Conservation (phyloP, 1,140 invertebrate genomes). For the Drosophila asahinai region DNA sequence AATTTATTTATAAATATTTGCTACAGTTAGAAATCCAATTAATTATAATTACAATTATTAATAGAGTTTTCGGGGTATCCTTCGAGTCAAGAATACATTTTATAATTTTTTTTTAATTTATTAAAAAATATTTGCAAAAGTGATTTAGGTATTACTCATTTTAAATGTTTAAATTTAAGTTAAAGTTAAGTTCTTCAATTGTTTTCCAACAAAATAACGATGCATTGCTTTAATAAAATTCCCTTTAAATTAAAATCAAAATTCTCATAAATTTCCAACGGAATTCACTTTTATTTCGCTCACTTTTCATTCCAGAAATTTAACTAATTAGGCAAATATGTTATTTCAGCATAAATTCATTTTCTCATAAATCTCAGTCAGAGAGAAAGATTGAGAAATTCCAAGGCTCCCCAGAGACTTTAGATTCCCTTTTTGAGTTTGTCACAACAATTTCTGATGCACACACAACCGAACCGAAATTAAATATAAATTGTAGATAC, state of each 20-base stretch:
- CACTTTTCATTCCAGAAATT: background rate
- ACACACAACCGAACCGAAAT: constrained; percentile 13
- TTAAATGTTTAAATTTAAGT: too few species aligned
- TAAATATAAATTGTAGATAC: constrained; percentile 13
- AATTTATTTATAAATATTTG: constrained; percentile 2
- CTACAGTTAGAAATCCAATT: background rate
- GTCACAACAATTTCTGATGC: constrained; percentile 30
- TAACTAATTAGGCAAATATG: background rate
- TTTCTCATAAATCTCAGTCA: constrained; percentile 3
- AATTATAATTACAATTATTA: too few species aligned
- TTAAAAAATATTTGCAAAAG: too few species aligned
- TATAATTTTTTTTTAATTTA: too few species aligned
- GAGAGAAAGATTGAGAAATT: background rate
- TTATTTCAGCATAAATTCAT: constrained; percentile 4
- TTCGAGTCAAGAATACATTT: too few species aligned
- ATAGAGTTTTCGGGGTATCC: too few species aligned
- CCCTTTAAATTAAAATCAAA: background rate
- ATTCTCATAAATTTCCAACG: background rate
- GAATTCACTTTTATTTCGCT: background rate
- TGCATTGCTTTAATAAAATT: background rate
- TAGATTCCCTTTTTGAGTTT: constrained; percentile 8
- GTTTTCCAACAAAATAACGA: too few species aligned
- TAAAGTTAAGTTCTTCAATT: too few species aligned
- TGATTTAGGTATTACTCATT: too few species aligned
- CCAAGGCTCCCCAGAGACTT: constrained; percentile 5